These are phyloP conservation scores for Tetranychus cinnabarinus DNA, from an alignment of 1,140 invertebrate genomes.

Conservation along the genomic window DNA sequence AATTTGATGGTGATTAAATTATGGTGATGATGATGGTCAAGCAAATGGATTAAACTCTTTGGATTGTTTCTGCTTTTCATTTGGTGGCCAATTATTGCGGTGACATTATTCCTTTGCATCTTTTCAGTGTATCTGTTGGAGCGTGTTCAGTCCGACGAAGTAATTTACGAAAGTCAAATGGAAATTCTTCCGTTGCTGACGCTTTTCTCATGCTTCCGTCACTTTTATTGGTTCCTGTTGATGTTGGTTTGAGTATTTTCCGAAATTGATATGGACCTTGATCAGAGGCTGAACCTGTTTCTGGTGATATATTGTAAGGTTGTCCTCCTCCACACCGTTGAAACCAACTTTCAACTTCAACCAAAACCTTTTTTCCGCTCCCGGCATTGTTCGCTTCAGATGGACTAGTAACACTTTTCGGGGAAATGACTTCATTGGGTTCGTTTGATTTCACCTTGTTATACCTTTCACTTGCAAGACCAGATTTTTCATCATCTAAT, in stretches of 20 bases:
- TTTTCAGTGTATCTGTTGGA: constrained; percentile 42
- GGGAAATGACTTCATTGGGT: no score
- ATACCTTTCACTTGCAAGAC: no score
- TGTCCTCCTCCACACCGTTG: background rate
- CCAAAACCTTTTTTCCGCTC: background rate
- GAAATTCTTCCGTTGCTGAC: constrained; percentile 23
- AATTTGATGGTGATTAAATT: no score
- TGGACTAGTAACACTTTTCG: background rate
- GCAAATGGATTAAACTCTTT: no score
- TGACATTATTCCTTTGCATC: constrained; percentile 19
- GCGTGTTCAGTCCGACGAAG: constrained; percentile 36
- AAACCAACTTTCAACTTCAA: background rate
- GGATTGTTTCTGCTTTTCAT: no score
- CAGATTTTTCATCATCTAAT: no score
- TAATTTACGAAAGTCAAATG: constrained; percentile 42
- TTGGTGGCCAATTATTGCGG: no score
- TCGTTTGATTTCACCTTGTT: no score
- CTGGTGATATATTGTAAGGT: no score
- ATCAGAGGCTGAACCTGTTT: no score
- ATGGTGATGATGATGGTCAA: no score
- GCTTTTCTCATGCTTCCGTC: background rate
- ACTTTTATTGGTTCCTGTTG: background rate
- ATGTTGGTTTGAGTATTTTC: background rate
- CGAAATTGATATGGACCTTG: background rate
- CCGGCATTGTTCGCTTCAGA: background rate